These are phyloP conservation scores for Hyposoter didymator DNA, from an alignment of 2,888 invertebrate genomes.

Conservation along the genomic window DNA sequence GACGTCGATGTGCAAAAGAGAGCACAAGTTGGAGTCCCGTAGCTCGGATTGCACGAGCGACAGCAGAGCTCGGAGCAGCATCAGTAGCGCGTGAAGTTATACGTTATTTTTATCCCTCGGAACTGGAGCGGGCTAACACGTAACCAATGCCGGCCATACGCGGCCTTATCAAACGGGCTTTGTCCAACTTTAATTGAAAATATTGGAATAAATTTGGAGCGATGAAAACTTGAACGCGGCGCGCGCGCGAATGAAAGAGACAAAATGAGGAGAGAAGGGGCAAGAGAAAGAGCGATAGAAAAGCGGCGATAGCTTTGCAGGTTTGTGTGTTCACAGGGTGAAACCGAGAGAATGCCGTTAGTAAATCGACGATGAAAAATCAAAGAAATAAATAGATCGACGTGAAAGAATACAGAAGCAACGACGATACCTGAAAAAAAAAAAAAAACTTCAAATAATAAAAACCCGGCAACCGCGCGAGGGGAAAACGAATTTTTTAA, in stretches of 20 bases:
- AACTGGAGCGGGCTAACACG: conserved; percentile 79
- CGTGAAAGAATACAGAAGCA: conserved; percentile 36
- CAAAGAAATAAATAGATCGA: conserved; percentile 55
- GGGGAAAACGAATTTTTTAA: neutral
- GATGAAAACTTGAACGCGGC: conserved; percentile 69
- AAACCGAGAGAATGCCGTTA: conserved; percentile 58
- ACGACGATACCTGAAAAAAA: conserved; percentile 3
- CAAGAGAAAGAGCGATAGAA: conserved; percentile 31
- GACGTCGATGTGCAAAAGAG: neutral
- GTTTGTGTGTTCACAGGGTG: conserved; percentile 57
- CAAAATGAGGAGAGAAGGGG: conserved; percentile 51
- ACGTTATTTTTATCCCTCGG: conserved; percentile 79
- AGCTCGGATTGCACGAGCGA: conserved; percentile 38
- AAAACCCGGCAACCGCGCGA: neutral
- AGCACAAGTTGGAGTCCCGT: conserved; percentile 24
- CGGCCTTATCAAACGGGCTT: conserved; percentile 80
- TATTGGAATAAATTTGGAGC: conserved; percentile 83
- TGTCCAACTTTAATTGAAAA: conserved; percentile 84
- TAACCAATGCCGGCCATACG: conserved; percentile 68
- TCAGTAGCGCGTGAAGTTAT: conserved; percentile 76
- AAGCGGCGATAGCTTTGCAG: conserved; percentile 22
- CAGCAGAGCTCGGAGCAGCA: conserved; percentile 65
- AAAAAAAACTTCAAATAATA: conserved; percentile 1
- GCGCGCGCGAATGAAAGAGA: conserved; percentile 57
- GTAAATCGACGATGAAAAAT: conserved; percentile 59